A percentile compares a stretch with the other conserved stretches of the same genome.
These are phyloP conservation scores for Python bivittatus DNA, from an alignment of 2,113 vertebrate genomes.

Conservation along the genomic window DNA sequence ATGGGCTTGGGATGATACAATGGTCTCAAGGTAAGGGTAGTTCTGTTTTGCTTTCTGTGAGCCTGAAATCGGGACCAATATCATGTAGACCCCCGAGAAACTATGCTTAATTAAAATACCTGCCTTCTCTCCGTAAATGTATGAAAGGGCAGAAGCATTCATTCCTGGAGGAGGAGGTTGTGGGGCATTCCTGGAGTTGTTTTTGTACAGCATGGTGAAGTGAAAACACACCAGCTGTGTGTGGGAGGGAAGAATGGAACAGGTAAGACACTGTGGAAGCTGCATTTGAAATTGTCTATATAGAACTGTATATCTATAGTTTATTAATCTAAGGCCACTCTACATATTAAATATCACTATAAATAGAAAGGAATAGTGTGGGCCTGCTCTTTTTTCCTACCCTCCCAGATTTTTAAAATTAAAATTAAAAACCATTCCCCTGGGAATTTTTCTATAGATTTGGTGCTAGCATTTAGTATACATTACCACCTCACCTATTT, in stretches of 20 bases:
- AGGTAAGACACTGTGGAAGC: not conserved
- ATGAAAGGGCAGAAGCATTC: not conserved
- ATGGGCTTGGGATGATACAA: not conserved
- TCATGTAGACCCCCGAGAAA: not conserved
- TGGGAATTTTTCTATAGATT: too few relatives aligned
- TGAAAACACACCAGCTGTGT: not conserved
- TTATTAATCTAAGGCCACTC: not conserved
- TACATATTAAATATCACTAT: not conserved
- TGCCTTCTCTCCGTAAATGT: not conserved
- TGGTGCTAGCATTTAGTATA: too few relatives aligned
- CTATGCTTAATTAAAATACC: not conserved
- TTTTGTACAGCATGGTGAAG: not conserved
- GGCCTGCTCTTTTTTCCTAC: not conserved
- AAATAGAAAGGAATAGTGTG: not conserved
- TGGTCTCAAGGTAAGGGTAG: not conserved
- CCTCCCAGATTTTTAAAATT: too few relatives aligned
- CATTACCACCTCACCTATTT: too few relatives aligned
- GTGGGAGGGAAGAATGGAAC: not conserved
- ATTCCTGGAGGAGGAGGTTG: not conserved
- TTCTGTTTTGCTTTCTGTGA: not conserved
- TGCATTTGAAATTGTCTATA: not conserved
- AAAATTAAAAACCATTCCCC: too few relatives aligned
- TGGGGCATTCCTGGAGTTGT: not conserved
- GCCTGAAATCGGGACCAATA: not conserved
- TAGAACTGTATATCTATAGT: not conserved